Percentiles rank a stretch among this genome's conserved stretches.
Conservation (phyloP, 2,888 invertebrate species). For the Brachylomia viminalis region DNA sequence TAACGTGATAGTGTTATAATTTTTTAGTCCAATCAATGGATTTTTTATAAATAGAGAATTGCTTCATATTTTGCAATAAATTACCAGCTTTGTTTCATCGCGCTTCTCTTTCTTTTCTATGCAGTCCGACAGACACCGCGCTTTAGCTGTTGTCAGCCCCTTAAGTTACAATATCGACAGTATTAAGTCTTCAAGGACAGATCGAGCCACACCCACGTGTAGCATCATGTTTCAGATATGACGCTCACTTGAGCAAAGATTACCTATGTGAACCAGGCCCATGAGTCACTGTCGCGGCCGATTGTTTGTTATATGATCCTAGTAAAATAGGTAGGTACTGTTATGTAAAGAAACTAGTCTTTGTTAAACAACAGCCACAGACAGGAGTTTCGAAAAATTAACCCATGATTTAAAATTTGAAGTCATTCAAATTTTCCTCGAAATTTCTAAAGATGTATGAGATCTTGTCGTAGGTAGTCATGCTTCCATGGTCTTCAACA, state of each 20-base stretch:
- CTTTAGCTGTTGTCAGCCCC: too few relatives aligned
- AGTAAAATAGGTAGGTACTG: constrained; percentile 7
- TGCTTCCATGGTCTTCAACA: constrained; percentile 1
- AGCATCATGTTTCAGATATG: constrained; percentile 38
- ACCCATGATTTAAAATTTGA: background rate
- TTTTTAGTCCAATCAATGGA: too few relatives aligned
- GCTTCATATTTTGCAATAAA: too few relatives aligned
- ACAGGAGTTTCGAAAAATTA: constrained; percentile 5
- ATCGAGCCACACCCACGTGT: constrained; percentile 54
- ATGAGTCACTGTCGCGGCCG: constrained; percentile 31
- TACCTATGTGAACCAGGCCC: constrained; percentile 32
- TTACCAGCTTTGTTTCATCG: too few relatives aligned
- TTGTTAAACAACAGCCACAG: background rate
- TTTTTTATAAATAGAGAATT: too few relatives aligned
- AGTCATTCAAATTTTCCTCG: background rate
- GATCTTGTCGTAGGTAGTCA: background rate
- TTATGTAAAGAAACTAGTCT: constrained; percentile 25
- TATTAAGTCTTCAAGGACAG: constrained; percentile 39
- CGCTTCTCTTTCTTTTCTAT: too few relatives aligned
- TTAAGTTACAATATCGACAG: constrained; percentile 11
- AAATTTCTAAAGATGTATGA: too few relatives aligned
- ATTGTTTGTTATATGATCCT: constrained; percentile 14
- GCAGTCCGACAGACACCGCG: too few relatives aligned
- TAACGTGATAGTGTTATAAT: too few relatives aligned
- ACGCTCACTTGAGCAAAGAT: constrained; percentile 27